Base-by-base conservation (phyloP, 1,140 invertebrate genomes). In the Drosophila tropicalis region DNA sequence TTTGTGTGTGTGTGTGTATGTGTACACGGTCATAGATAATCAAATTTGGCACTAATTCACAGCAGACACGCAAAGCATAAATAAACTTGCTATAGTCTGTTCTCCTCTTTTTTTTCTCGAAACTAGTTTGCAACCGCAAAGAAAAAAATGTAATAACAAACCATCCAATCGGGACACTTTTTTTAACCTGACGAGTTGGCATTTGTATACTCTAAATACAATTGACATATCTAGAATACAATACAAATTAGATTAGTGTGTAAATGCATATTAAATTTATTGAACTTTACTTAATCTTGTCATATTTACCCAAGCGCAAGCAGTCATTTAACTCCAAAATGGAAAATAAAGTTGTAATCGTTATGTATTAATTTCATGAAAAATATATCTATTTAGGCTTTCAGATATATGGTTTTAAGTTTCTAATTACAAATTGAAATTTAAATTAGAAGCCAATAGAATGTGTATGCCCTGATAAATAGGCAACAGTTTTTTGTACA, bases 41-140 rank as follows among this genome's bases (percentile, higher is more conserved):
- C 84, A 89, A 89, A 89, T 89, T 89, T 90, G 81, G 84, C 84
- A 89, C 84, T 89, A 89, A 89, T 89, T 89, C 81, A 84, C 84
- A 81, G 74, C 85, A 89, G 81, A 89, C 84, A 89, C 84, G 84
- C 84, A 84, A 89, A 84, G 85, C 81, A 81, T 90, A 89, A 89
- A 89, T 90, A 89, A 89, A 84, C 85, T 90, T 81, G 80, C 84
- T 54, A 72, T 76, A 87, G 72, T 87, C 76, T 73, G 64, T 74
- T 67, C 56, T 63, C 64, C 67, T 76, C 66, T 63, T 65, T 47
- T 19, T 73, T 63, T 69, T 67, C 58, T 51, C 39, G 9, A 55
- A 72, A 70, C 55, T 67, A 56, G 76, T 81, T 84, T 74, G 39
- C 77, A 71, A 67, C 81, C 81, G 60, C 78, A 85, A 51, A 61